Base-by-base conservation (phyloP, 1,140 invertebrate genomes). In the Tetramorium alpestre region DNA sequence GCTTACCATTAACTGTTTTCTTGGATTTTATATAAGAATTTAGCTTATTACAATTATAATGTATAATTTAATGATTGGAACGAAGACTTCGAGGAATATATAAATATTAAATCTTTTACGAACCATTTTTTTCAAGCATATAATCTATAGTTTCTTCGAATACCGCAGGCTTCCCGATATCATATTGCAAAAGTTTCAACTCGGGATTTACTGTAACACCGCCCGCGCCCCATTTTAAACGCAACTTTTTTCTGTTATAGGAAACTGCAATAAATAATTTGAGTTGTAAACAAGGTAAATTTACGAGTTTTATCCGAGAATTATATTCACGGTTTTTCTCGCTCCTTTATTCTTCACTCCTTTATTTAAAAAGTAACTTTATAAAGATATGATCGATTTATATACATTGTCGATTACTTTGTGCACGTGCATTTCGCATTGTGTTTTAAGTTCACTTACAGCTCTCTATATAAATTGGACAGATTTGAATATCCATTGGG, bases 401-500 rank as follows among this genome's bases (percentile, higher is more conserved):
- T 70, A n/a, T 56, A 11, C 3, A 25, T 33, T 13, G 2, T 49
- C 3, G 7, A 13, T 49, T 33, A 16, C 8, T 18, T 13, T 0
- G 62, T 0, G 10, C 18, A 41, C 28, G 38, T n/a, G 18, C 25
- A 47, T 41, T 33, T 47, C 41, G 18, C 16, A 56, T 33, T 33
- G 3, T 28, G 41, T 11, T 70, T 80, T n/a, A 54, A 91, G 33
- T 16, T 41, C 10, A 97, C 97, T 97, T 94, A 98, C 98, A 98
- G 93, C 97, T 98, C 95, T 98, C 97, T 85, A 98, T 97, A 88
- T 97, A 97, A 89, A 98, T 97, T 16, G 97, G 97, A 93, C 98
- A 98, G 3, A 97, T 96, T 95, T 98, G 98, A 89, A 97, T 97
- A 92, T 98, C 98, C 97, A 98, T 97, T 13, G 98, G 98, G 92